These are phyloP conservation scores for Protonibea diacanthus DNA, from an alignment of 2,797 vertebrate genomes.

Conservation along the genomic window DNA sequence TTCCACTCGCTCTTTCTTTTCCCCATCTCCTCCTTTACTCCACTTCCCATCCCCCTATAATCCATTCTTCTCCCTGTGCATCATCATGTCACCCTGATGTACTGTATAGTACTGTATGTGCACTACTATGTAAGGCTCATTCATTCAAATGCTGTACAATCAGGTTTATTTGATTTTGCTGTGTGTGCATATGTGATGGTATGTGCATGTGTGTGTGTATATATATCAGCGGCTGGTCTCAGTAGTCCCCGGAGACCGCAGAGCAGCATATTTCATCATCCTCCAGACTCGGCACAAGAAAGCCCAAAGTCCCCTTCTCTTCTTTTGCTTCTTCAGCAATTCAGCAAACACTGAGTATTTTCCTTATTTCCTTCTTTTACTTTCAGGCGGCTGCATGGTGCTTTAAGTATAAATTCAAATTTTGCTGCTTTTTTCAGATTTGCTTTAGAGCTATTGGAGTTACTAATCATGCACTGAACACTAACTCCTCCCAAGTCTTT, in stretches of 20 bases:
- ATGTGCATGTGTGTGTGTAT: constrained; percentile 25
- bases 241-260: constrained; percentile 53
- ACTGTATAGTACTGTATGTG: constrained; percentile 13
- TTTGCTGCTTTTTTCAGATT: constrained; percentile 12
- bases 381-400: constrained; percentile 15
- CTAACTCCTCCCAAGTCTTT: neutral
- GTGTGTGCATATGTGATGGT: constrained; percentile 61
- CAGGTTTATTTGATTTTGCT: constrained; percentile 73
- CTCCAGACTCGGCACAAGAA: constrained; percentile 57
- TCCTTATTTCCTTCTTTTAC: constrained; percentile 46
- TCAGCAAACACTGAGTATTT: constrained; percentile 48
- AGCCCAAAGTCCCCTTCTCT: constrained; percentile 59
- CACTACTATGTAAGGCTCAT: constrained; percentile 44
- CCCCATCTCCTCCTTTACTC: constrained; percentile 33
- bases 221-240: constrained; percentile 55
- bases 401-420: constrained; percentile 22
- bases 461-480: neutral
- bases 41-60: constrained; percentile 48
- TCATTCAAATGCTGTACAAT: constrained; percentile 49
- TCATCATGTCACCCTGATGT: constrained; percentile 41
- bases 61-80: constrained; percentile 59
- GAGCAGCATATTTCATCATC: constrained; percentile 76
- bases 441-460: constrained; percentile 1
- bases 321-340: constrained; percentile 76
- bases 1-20: constrained; percentile 22